Evolutionary conservation across 2,113 vertebrate genomes (phyloP).

Genomic region (Pandion haliaetus): DNA sequence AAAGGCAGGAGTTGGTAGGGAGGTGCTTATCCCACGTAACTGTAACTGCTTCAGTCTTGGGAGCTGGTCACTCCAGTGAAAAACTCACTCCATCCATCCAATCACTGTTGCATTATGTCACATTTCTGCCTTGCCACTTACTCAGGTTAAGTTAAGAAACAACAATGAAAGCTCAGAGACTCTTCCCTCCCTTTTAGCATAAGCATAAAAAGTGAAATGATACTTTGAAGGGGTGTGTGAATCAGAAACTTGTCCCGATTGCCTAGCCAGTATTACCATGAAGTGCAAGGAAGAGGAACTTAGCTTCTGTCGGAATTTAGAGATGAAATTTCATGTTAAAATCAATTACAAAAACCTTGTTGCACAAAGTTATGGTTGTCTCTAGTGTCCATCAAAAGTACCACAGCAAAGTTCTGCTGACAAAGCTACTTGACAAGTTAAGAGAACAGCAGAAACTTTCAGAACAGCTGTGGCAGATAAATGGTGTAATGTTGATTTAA

Average conservation of each 20-base stretch:
- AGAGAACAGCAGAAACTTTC: not conserved
- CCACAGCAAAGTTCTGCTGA: not conserved
- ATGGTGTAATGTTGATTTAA: not conserved
- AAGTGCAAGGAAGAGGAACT: not conserved
- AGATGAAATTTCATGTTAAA: not conserved
- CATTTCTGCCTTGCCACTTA: not conserved
- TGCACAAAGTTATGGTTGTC: not conserved
- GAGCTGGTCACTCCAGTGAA: not conserved
- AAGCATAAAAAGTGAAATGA: not conserved
- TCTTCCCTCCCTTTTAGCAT: not conserved
- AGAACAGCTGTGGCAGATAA: constrained; percentile 30
- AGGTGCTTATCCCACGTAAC: not conserved
- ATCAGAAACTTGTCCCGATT: not conserved
- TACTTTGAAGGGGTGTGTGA: not conserved
- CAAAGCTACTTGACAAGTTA: not conserved
- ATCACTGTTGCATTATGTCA: not conserved
- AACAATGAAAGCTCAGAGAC: not conserved
- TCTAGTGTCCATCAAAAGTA: constrained; percentile 19
- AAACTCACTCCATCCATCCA: not conserved
- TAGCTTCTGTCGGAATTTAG: not conserved
- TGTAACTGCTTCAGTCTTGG: not conserved
- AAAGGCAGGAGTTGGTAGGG: not conserved
- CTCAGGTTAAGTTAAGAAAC: not conserved
- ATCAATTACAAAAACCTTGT: not conserved
- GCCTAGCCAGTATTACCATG: fast-evolving